Conservation (phyloP, 2,797 vertebrate genomes). For the Merluccius polli region DNA sequence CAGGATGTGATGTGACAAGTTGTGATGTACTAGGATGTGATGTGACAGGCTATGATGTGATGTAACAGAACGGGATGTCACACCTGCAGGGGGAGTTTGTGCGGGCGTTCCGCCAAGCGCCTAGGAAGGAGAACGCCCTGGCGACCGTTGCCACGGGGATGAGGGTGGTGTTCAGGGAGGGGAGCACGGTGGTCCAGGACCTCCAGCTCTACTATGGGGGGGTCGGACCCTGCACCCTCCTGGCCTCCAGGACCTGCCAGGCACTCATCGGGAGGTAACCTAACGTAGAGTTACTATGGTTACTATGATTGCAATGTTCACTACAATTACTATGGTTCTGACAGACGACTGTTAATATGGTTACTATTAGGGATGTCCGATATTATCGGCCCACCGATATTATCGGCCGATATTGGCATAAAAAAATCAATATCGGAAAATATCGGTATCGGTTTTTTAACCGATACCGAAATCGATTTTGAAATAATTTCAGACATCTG, state of each 20-base stretch:
- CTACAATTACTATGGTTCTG: too few species aligned
- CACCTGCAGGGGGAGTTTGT: slow-evolving; percentile 81
- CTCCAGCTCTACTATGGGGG: slow-evolving; percentile 83
- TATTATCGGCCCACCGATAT: too few species aligned
- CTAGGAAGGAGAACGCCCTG: slow-evolving; percentile 79
- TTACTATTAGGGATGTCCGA: too few species aligned
- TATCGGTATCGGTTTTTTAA: too few species aligned
- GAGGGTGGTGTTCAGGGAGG: slow-evolving; percentile 77
- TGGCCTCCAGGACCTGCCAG: slow-evolving; percentile 65
- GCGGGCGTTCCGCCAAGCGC: slow-evolving; percentile 81
- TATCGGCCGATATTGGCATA: too few species aligned
- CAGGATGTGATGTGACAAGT: background rate
- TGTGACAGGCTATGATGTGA: background rate
- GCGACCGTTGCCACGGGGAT: slow-evolving; percentile 80
- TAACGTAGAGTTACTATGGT: background rate
- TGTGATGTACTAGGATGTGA: too few species aligned
- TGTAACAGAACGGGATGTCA: background rate
- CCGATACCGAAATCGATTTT: too few species aligned
- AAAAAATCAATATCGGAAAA: too few species aligned
- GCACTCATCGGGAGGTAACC: slow-evolving; percentile 73
- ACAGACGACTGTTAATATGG: background rate
- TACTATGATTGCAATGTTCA: background rate
- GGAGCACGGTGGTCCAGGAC: slow-evolving; percentile 71
- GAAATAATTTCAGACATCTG: too few species aligned
- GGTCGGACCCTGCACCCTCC: slow-evolving; percentile 63